Percentiles rank a stretch among this genome's conserved stretches.
These are phyloP conservation scores for Romanogobio albipinnatus DNA, from an alignment of 2,113 vertebrate species.

Conservation along the genomic window DNA sequence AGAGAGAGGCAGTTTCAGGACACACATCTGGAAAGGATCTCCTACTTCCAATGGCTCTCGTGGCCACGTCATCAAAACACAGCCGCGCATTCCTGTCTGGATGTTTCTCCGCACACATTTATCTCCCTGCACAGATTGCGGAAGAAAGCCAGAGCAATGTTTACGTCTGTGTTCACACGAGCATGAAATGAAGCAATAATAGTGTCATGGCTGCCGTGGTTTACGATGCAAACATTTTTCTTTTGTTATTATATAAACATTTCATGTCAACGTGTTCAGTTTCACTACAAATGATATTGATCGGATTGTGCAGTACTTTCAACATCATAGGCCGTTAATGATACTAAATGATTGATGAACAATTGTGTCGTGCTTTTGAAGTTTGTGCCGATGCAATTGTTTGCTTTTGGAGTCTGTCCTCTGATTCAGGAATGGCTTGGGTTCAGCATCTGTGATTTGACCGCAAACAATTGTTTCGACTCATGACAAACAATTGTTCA, in stretches of 20 bases:
- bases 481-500: background rate
- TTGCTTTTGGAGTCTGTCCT: background rate
- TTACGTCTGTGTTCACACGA: background rate
- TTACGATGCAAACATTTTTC: background rate
- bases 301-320: background rate
- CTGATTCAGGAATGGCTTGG: background rate
- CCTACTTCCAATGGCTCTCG: slow-evolving; percentile 28
- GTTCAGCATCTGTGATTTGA: background rate
- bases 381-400: background rate
- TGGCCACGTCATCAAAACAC: slow-evolving; percentile 49
- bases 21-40: slow-evolving; percentile 60
- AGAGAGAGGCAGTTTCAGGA: slow-evolving; percentile 51
- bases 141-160: background rate
- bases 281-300: background rate
- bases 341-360: background rate
- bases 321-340: background rate
- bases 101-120: slow-evolving; percentile 10
- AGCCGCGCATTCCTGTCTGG: slow-evolving; percentile 28
- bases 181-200: background rate
- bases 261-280: background rate
- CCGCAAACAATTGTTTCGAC: background rate
- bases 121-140: background rate
- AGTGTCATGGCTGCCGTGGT: background rate
- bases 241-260: background rate
- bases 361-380: background rate